These are phyloP conservation scores for Drosophila subquinaria DNA, from an alignment of 2,888 invertebrate genomes.

Conservation along the genomic window DNA sequence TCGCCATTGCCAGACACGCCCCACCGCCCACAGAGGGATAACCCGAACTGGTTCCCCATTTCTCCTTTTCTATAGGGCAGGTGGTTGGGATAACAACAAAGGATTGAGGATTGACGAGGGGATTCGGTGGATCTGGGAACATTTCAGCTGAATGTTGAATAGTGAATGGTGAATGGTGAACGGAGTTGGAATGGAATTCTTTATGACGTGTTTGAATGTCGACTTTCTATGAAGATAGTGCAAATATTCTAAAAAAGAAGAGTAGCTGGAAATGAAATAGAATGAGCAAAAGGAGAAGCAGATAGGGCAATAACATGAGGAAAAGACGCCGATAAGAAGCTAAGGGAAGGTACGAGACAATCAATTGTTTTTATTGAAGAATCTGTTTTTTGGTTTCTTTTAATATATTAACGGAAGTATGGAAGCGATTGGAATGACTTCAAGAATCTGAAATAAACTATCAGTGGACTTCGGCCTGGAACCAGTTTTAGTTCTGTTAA, in stretches of 20 bases:
- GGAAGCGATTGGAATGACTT: no score
- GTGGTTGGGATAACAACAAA: conserved; percentile 29
- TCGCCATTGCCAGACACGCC: conserved; percentile 15
- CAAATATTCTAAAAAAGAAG: neutral
- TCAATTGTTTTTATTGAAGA: neutral
- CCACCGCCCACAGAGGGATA: conserved; percentile 3
- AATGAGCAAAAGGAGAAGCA: no score
- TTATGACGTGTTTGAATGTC: conserved; percentile 25
- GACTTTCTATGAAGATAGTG: conserved; percentile 8
- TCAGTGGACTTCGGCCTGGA: no score
- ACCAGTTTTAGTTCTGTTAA: neutral
- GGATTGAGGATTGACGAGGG: conserved; percentile 6
- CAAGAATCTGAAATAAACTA: no score
- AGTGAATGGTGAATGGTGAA: conserved; percentile 8
- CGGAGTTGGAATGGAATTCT: conserved; percentile 22
- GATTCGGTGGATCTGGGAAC: conserved; percentile 8
- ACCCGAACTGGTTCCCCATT: neutral
- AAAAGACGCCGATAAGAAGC: neutral
- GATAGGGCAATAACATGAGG: neutral
- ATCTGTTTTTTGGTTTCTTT: no score
- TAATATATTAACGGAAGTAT: no score
- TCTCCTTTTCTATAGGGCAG: conserved; percentile 1
- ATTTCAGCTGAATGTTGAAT: conserved; percentile 28
- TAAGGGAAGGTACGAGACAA: neutral
- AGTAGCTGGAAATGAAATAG: neutral